Conservation (phyloP, 2,888 invertebrate species). For the Cephonodes hylas region DNA sequence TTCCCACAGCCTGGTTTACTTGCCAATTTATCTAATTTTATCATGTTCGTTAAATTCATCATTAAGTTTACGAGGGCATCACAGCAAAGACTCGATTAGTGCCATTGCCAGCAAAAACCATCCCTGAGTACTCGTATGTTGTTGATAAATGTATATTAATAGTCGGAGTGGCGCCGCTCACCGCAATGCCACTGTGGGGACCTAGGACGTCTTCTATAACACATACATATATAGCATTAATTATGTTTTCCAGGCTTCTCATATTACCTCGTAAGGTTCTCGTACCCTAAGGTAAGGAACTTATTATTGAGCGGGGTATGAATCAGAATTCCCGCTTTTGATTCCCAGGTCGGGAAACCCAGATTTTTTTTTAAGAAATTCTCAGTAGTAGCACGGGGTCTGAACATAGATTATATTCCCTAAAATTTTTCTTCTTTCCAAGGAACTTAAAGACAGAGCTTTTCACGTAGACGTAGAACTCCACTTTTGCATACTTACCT, state of each 20-base stretch:
- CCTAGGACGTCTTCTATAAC: neutral
- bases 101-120: constrained; percentile 17
- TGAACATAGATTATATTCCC: too few relatives aligned
- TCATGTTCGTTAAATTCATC: constrained; percentile 20
- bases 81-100: constrained; percentile 14
- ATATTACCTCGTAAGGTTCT: too few relatives aligned
- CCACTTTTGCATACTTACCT: too few relatives aligned
- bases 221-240: neutral
- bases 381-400: too few relatives aligned
- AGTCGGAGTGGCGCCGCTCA: neutral
- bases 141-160: neutral
- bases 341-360: too few relatives aligned
- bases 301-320: neutral
- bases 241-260: neutral
- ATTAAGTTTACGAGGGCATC: constrained; percentile 19
- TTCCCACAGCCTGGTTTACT: neutral
- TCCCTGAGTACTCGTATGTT: neutral
- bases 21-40: constrained; percentile 11
- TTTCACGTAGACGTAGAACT: too few relatives aligned
- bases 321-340: too few relatives aligned
- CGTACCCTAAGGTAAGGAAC: too few relatives aligned
- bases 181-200: neutral
- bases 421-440: too few relatives aligned
- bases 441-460: too few relatives aligned
- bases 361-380: too few relatives aligned